Conservation (phyloP, 2,888 invertebrate genomes). For the Theretra japonica region DNA sequence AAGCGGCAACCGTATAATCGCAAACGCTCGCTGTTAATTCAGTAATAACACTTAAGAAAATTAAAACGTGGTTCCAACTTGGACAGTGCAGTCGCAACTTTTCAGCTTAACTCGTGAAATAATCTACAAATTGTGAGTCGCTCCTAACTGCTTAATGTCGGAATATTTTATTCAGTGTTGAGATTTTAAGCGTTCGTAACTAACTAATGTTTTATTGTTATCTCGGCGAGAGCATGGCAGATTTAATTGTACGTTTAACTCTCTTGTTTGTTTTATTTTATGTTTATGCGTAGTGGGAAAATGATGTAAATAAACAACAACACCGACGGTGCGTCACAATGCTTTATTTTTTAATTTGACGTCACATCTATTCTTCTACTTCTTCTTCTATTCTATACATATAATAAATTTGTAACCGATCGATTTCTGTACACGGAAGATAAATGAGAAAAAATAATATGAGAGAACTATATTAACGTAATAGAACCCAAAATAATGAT, state of each 20-base stretch:
- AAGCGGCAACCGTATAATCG: slow-evolving; percentile 2
- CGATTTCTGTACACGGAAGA: no score
- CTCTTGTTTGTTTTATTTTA: no score
- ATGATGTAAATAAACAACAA: no score
- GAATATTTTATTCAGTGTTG: not conserved
- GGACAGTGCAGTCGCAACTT: slow-evolving; percentile 17
- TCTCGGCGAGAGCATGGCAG: not conserved
- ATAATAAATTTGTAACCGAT: no score
- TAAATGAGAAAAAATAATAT: no score
- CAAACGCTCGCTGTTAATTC: slow-evolving; percentile 1
- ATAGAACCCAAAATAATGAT: no score
- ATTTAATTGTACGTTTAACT: not conserved
- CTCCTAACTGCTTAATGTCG: not conserved
- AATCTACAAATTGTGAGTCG: slow-evolving; percentile 20
- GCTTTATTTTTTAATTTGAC: no score
- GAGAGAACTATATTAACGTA: no score
- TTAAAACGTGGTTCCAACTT: slow-evolving; percentile 18
- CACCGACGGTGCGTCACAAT: no score
- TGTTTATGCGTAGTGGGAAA: no score
- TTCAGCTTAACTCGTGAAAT: slow-evolving; percentile 14
- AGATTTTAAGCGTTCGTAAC: not conserved
- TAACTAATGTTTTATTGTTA: not conserved
- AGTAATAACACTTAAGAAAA: slow-evolving; percentile 24
- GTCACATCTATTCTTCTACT: no score
- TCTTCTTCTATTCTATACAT: no score